Conservation (phyloP, 53 echinoderm and acorn worm species). For the Echinometra lucunter region DNA sequence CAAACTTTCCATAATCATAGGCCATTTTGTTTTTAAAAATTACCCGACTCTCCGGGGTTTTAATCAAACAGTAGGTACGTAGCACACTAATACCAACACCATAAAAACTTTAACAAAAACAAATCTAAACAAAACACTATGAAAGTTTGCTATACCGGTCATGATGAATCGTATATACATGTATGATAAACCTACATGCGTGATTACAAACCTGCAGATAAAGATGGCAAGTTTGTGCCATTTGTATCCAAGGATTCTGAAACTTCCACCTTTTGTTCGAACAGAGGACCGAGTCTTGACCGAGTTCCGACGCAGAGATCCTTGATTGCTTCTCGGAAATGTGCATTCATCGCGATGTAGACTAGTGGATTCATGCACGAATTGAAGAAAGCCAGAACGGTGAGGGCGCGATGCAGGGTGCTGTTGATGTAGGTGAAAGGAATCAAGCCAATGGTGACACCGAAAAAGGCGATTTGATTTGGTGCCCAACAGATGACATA, state of each 20-base stretch:
- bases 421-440: slow-evolving; percentile 17
- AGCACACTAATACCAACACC: no score
- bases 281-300: slow-evolving; percentile 1
- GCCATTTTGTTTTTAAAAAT: no score
- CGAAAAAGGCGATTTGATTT: slow-evolving; percentile 14
- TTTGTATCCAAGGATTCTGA: neutral
- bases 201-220: neutral
- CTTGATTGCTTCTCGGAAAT: neutral
- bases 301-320: slow-evolving; percentile 13
- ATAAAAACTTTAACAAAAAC: no score
- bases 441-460: neutral
- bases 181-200: no score
- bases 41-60: no score
- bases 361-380: slow-evolving; percentile 38
- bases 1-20: no score
- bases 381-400: slow-evolving; percentile 38
- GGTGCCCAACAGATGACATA: slow-evolving; percentile 71
- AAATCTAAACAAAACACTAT: no score
- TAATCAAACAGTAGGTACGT: no score
- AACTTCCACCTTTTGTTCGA: slow-evolving; percentile 4
- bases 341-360: neutral
- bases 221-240: neutral
- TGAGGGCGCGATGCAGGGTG: slow-evolving; percentile 13
- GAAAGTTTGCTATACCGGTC: no score
- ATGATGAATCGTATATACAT: no score